Conservation (phyloP, 1,140 invertebrate genomes). For the Gryllus bimaculatus region DNA sequence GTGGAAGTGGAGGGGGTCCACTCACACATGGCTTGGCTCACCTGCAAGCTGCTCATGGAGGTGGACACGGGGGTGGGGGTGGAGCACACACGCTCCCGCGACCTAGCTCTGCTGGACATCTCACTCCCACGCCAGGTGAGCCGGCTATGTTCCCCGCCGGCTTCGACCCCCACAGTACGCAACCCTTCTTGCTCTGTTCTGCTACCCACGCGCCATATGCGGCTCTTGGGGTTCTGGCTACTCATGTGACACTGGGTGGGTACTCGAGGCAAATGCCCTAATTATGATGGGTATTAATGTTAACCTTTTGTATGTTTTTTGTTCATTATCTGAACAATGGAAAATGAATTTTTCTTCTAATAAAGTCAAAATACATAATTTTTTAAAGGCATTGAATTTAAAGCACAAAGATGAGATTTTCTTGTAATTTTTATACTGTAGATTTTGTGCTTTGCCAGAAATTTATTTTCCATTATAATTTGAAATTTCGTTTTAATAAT, state of each 20-base stretch:
- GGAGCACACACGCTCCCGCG: slow-evolving; percentile 32
- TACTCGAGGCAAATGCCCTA: not conserved
- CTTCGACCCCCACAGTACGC: slow-evolving; percentile 2
- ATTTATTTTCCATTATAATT: not conserved
- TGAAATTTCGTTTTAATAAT: no score
- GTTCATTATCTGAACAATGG: not conserved
- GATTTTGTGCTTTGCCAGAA: not conserved
- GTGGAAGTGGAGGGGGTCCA: slow-evolving; percentile 41
- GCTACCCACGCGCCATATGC: not conserved
- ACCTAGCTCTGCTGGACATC: slow-evolving; percentile 45
- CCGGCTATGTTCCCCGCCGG: not conserved
- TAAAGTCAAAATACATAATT: no score
- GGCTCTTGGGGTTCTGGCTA: not conserved
- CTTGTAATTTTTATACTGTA: no score
- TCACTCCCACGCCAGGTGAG: slow-evolving; percentile 48
- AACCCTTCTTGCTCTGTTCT: not conserved
- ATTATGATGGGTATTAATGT: not conserved
- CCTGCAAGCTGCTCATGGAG: slow-evolving; percentile 12
- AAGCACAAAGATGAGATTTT: no score
- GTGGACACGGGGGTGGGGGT: slow-evolving; percentile 25
- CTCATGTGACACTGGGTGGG: slow-evolving; percentile 2
- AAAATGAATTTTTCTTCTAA: not conserved
- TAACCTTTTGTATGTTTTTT: not conserved
- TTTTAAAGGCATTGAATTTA: no score
- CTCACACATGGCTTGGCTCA: slow-evolving; percentile 30